Base-by-base conservation (phyloP, 2,888 invertebrate species). In the Axea sp. region DNA sequence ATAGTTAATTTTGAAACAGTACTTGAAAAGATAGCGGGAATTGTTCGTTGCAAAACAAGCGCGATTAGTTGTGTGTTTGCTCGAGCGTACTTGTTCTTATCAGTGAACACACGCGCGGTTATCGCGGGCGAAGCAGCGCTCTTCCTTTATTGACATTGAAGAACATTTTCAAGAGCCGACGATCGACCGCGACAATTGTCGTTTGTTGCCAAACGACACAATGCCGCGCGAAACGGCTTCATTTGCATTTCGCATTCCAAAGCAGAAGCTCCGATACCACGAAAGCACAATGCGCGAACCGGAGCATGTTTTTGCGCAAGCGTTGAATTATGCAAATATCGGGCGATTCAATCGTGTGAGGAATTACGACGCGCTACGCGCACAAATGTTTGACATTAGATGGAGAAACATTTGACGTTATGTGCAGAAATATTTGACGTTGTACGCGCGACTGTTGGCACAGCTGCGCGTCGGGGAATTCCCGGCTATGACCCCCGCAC, bases 401-500 rank as follows among this genome's bases (percentile, higher is more conserved):
- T 28, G 17, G n/a, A n/a, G n/a, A n/a, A n/a, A n/a, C n/a, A n/a
- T n/a, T n/a, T n/a, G n/a, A 43, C 35, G 22, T 62, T 41, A 33
- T 11, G 64, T 4, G 41, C 43, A 53, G 28, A 64, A 53, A 41
- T 64, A 65, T 65, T 55, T 30, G 37, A 55, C 53, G 31, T 47
- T 35, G 39, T 39, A 28, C 19, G 17, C 33, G 51, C 43, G 35
- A 35, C 14, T 55, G 65, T 55, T 65, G 55, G 55, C 55, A 55
- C 65, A 65, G 65, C 65, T 65, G 65, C 55, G 55, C 15, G 53
- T 28, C 55, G 65, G 65, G 65, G 65, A 65, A 65, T 55, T 65
- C 65, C 55, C 65, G 55, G 55, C 22, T 19, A 9, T 15, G 41
- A 14, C 35, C n/a, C n/a, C n/a, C 57, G 30, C 67, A 67, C 67